Conservation (phyloP, 35 echinoderm and acorn worm species). For the Acanthaster planci region DNA sequence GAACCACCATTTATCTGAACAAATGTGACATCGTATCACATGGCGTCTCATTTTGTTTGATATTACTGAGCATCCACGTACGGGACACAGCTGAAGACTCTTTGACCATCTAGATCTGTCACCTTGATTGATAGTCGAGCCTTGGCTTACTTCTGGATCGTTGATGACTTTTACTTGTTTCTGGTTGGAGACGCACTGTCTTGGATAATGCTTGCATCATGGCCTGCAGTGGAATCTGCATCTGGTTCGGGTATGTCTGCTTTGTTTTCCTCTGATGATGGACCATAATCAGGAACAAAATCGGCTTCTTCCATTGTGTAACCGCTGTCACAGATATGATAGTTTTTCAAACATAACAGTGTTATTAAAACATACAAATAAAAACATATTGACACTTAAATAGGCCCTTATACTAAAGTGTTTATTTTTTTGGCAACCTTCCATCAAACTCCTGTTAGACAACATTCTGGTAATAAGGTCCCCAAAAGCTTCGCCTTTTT, state of each 20-base stretch:
- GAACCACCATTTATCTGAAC: not conserved
- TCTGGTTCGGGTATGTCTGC: not conserved
- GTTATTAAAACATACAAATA: too few relatives aligned
- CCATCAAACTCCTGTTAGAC: too few relatives aligned
- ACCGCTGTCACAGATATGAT: too few relatives aligned
- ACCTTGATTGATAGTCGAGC: not conserved
- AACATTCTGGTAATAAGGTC: too few relatives aligned
- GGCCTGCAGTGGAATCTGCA: not conserved
- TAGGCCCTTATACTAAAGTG: too few relatives aligned
- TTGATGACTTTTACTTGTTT: not conserved
- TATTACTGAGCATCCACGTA: not conserved
- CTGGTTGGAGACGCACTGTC: not conserved
- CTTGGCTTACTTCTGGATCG: not conserved
- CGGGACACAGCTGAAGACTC: not conserved
- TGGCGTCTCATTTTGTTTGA: not conserved
- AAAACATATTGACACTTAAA: too few relatives aligned
- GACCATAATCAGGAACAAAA: not conserved
- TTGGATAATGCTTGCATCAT: not conserved
- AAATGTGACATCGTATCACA: not conserved
- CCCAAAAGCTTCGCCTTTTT: too few relatives aligned
- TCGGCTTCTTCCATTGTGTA: too few relatives aligned
- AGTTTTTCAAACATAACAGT: too few relatives aligned
- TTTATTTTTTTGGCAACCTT: too few relatives aligned
- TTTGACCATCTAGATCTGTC: not conserved
- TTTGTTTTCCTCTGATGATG: not conserved